Evolutionary conservation across 2,113 vertebrate species (phyloP), one percentile per base, ranked within the genome.

Genomic region (Melanerpes aurifrons): DNA sequence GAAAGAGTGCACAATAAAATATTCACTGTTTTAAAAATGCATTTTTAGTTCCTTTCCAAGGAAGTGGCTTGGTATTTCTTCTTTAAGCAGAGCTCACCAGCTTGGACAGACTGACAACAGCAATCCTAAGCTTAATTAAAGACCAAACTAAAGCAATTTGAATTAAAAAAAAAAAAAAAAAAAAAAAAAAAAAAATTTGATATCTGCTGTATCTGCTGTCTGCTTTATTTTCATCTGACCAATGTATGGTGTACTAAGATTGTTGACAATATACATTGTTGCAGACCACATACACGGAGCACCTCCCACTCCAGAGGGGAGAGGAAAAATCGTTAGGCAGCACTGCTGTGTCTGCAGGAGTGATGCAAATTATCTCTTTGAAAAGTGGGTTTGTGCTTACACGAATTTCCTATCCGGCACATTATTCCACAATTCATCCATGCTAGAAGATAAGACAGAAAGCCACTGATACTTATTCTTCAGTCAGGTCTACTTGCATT

Each of bases 401-500:
- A 25, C 7, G 6, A 10, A 56, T 67, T 85, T 89, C 43, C 70
- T 54, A 18, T 2, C 18, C 5, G 56, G 19, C 15, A 56, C 21
- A 2, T 40, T 40, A 48, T 31, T n/a, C 37, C 74, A 22, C 24
- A 45, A 58, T 50, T 71, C 74, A 32, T 17, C 43, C 0, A 0
- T 21, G 18, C 15, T 56, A 57, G 40, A 86, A 91, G 31, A 31
- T 15, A 67, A 59, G 62, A 31, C 10, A 63, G 8, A 86, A 86
- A 89, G n/a, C 10, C 71, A 84, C 56, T 45, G 67, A 45, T 40
- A 37, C 14, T 48, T 31, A 74, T 66, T 59, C 61, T 59, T 86
- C 69, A 57, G 43, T 64, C 56, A 68, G 76, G 31, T 16, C 28
- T 59, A 56, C 6, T 26, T 26, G 67, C 21, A 19, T 1, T 9